A percentile compares a stretch with the other conserved stretches of the same genome.
phyloP scores from a whole-genome alignment of 2,797 vertebrate genomes.

The Cephalopachus bancanus region DNA sequence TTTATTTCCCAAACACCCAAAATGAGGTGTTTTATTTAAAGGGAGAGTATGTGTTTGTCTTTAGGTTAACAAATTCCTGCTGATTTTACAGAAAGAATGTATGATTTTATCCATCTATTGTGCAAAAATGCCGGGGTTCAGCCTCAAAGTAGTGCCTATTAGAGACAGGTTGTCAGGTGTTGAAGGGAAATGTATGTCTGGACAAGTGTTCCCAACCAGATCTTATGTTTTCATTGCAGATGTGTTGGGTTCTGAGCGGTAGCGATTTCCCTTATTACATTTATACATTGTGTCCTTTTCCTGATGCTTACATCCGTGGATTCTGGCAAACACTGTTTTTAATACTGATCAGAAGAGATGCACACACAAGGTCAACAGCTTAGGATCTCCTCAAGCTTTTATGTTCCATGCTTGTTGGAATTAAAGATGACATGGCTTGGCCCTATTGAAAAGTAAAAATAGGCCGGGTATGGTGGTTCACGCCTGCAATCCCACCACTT shows the following conservation, averaged over 20 bases:
- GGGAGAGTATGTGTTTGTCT: conserved; percentile 60
- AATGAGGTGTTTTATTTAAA: conserved; percentile 74
- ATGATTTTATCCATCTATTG: conserved; percentile 7
- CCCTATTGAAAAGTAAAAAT: not conserved
- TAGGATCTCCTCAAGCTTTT: not conserved
- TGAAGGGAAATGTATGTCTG: conserved; percentile 31
- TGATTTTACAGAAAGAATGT: conserved; percentile 32
- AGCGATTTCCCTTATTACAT: not conserved
- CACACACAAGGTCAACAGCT: not conserved
- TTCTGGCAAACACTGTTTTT: conserved; percentile 19
- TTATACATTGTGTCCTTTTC: not conserved
- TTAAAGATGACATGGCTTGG: not conserved
- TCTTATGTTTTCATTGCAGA: conserved; percentile 23
- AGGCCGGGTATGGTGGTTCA: too few species aligned
- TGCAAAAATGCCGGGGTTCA: not conserved
- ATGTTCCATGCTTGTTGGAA: not conserved
- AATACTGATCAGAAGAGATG: not conserved
- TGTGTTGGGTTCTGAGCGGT: conserved; percentile 27
- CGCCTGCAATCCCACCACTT: too few species aligned
- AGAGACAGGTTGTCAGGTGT: conserved; percentile 19
- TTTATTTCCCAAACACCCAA: conserved; percentile 61
- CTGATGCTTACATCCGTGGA: not conserved
- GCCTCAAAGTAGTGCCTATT: not conserved
- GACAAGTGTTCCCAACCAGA: not conserved
- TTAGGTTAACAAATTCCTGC: conserved; percentile 59